phyloP scores from a whole-genome alignment of 2,113 vertebrate species.

The Bolborhynchus lineola region DNA sequence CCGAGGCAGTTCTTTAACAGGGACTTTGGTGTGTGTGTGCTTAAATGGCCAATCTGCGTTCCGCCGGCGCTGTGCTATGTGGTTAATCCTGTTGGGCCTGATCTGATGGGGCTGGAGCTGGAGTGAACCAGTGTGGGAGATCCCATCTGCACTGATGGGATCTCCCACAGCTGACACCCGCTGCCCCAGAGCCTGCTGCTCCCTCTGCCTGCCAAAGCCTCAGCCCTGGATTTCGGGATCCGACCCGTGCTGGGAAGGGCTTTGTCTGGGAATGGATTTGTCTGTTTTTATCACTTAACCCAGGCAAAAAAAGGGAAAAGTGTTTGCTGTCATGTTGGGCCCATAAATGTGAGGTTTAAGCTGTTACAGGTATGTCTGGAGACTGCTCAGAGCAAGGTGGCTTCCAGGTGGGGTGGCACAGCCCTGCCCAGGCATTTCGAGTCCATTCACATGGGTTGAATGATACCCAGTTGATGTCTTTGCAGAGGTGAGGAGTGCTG shows the following conservation, averaged over 20 bases:
- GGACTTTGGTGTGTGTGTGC: not conserved
- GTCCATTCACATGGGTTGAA: not conserved
- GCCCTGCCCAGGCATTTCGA: not conserved
- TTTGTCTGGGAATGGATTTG: not conserved
- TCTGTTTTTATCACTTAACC: not conserved
- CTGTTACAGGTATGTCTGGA: not conserved
- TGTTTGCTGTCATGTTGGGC: not conserved
- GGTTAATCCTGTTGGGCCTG: conserved; percentile 51
- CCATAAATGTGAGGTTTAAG: not conserved
- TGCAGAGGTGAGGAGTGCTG: not conserved
- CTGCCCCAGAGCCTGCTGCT: not conserved
- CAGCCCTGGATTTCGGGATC: not conserved
- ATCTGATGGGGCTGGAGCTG: not conserved
- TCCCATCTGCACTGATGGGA: not conserved
- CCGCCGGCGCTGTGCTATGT: not conserved
- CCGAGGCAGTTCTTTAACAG: not conserved
- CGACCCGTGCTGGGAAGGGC: not conserved
- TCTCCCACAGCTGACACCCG: not conserved
- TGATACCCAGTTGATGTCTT: not conserved
- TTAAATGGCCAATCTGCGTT: not conserved
- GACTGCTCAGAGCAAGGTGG: not conserved
- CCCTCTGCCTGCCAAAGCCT: not conserved
- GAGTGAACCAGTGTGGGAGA: not conserved
- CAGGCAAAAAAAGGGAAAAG: not conserved
- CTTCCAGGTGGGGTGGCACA: not conserved